phyloP scores from a whole-genome alignment of 2,888 invertebrate species.

The Eupithecia vulgata region DNA sequence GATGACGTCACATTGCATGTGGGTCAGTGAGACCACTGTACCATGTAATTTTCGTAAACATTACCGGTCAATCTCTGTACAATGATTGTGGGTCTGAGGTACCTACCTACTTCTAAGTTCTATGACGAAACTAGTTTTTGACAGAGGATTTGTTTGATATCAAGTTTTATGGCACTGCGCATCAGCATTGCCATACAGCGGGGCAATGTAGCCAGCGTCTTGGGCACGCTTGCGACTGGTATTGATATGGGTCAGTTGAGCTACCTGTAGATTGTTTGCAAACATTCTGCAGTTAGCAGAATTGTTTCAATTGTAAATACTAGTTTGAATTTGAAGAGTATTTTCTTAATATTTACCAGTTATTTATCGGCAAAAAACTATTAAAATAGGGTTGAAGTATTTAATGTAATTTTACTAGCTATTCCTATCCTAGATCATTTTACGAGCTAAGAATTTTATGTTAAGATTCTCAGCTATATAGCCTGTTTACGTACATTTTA shows the following conservation, averaged over 20 bases:
- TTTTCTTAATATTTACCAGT: neutral
- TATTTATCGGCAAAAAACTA: neutral
- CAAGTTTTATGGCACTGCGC: too few relatives aligned
- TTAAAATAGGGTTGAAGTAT: neutral
- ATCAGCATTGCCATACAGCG: too few relatives aligned
- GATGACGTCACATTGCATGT: slow-evolving; percentile 44
- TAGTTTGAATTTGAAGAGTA: too few relatives aligned
- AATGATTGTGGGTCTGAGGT: neutral
- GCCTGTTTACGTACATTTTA: neutral
- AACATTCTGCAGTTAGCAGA: too few relatives aligned
- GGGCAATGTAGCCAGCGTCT: too few relatives aligned
- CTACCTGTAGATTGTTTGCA: too few relatives aligned
- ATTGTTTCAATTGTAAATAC: too few relatives aligned
- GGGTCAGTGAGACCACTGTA: slow-evolving; percentile 46
- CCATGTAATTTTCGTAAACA: slow-evolving; percentile 6
- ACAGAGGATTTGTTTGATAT: too few relatives aligned
- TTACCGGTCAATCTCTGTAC: slow-evolving; percentile 1
- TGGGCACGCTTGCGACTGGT: too few relatives aligned
- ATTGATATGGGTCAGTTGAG: too few relatives aligned
- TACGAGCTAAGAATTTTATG: neutral
- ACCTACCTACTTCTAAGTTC: neutral
- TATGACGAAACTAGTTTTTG: neutral
- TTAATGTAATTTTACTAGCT: neutral
- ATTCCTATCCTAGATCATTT: neutral
- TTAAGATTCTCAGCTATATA: neutral